Conservation (phyloP, 2,888 invertebrate species). For the Drosophila affinis region DNA sequence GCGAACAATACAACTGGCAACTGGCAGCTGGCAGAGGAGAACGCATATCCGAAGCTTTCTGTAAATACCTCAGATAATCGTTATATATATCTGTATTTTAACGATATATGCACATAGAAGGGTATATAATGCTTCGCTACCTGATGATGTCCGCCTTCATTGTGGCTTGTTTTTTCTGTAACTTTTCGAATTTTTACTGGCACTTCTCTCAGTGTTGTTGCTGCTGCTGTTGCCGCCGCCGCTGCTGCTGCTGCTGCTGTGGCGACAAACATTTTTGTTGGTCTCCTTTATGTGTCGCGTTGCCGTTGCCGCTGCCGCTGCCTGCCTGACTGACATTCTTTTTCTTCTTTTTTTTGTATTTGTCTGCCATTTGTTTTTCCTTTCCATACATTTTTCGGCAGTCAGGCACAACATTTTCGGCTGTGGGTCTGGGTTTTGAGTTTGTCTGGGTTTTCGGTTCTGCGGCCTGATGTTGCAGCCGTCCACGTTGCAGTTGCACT, state of each 20-base stretch:
- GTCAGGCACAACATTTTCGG: constrained; percentile 70
- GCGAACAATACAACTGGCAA: background rate
- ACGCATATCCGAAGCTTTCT: too few species aligned
- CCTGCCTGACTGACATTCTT: constrained; percentile 34
- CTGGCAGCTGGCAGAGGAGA: too few species aligned
- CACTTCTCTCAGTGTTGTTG: constrained; percentile 23
- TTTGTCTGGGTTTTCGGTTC: constrained; percentile 37
- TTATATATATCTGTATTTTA: too few species aligned
- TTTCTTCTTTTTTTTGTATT: constrained; percentile 11
- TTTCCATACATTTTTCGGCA: constrained; percentile 60
- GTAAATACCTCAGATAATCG: too few species aligned
- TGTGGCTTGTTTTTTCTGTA: constrained; percentile 24
- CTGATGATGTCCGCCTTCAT: background rate
- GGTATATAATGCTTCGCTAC: background rate
- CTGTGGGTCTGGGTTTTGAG: constrained; percentile 39
- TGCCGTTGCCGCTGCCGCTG: constrained; percentile 37
- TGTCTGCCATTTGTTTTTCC: constrained; percentile 13
- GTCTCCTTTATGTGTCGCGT: constrained; percentile 52
- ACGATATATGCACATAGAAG: background rate
- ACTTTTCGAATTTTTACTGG: constrained; percentile 36
- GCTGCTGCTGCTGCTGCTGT: constrained; percentile 24
- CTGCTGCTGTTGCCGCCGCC: constrained; percentile 29
- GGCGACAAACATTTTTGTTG: constrained; percentile 52
- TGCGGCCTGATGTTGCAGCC: constrained; percentile 61
- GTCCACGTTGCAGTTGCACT: constrained; percentile 72